phyloP scores from a whole-genome alignment of 2,888 invertebrate species.

The Laothoe populi region DNA sequence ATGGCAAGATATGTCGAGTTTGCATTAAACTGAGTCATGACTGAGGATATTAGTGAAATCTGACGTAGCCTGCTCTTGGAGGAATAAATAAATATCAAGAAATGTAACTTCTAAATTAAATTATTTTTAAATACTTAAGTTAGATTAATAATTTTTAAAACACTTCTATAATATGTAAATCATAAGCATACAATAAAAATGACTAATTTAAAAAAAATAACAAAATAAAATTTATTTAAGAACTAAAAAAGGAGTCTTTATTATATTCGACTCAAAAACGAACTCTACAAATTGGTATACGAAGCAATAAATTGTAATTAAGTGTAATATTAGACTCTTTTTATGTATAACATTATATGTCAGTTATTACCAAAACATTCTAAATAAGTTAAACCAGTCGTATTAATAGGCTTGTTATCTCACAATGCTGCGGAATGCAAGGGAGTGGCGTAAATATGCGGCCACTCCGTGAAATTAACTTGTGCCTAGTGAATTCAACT shows the following conservation, averaged over 20 bases:
- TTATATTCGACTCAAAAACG: neutral
- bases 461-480: neutral
- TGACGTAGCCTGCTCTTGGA: neutral
- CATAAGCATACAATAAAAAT: too few species aligned
- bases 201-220: neutral
- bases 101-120: too few species aligned
- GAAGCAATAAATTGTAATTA: neutral
- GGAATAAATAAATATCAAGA: neutral
- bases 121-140: too few species aligned
- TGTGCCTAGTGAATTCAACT: neutral
- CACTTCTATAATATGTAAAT: too few species aligned
- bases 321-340: neutral
- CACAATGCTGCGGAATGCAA: conserved; percentile 11
- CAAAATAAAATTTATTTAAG: neutral
- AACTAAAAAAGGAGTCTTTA: too few species aligned
- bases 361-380: neutral
- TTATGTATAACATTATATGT: neutral
- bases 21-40: neutral
- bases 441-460: conserved; percentile 6
- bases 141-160: too few species aligned
- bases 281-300: neutral
- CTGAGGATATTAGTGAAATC: neutral
- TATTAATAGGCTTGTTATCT: neutral
- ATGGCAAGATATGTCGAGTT: neutral
- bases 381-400: conserved; percentile 11